phyloP scores from a whole-genome alignment of 2,113 vertebrate species.

The Sclerurus mexicanus region DNA sequence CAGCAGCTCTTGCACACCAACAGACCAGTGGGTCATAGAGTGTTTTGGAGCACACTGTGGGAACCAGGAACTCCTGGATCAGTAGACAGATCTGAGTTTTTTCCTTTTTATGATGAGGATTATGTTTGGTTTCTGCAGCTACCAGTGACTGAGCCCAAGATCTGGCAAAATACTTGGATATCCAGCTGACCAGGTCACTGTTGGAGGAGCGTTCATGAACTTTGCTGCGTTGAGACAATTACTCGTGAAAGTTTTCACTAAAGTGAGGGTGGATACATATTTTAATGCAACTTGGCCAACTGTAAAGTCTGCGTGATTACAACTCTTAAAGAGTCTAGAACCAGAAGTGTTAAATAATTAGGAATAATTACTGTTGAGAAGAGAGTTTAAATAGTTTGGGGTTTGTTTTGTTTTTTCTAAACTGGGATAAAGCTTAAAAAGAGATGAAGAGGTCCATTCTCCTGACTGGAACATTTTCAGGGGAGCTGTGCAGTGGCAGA shows the following conservation, averaged over 20 bases:
- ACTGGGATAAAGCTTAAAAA: background rate
- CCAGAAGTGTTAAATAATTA: background rate
- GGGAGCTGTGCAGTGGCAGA: background rate
- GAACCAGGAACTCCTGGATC: background rate
- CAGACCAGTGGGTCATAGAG: background rate
- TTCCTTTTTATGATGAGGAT: background rate
- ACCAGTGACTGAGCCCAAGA: background rate
- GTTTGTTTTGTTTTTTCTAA: background rate
- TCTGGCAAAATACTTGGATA: background rate
- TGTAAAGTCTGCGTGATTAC: background rate
- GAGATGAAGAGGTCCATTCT: background rate
- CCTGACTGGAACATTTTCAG: background rate
- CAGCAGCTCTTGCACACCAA: background rate
- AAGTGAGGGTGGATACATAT: background rate
- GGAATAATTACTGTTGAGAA: background rate
- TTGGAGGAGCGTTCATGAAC: background rate
- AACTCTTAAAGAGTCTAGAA: background rate
- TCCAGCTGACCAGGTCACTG: background rate
- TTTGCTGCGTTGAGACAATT: background rate
- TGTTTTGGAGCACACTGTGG: accelerated
- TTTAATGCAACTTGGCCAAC: background rate
- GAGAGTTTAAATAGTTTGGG: background rate
- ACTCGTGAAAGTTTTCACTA: background rate
- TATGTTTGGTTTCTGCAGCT: background rate
- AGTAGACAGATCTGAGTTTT: accelerated